These are phyloP conservation scores for Hypena proboscidalis DNA, from an alignment of 2,888 invertebrate species.

Conservation along the genomic window DNA sequence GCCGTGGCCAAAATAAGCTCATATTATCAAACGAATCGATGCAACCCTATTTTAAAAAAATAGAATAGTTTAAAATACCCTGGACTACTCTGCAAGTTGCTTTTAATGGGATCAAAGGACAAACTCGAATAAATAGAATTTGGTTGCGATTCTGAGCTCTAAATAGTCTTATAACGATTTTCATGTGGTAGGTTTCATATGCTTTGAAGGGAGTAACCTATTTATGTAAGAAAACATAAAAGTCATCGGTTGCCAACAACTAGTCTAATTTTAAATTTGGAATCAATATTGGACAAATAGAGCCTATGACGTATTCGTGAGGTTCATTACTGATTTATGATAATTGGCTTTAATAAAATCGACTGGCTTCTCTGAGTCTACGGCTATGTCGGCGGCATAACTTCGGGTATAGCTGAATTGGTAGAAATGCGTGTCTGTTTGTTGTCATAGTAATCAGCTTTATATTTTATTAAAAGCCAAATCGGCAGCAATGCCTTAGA, in stretches of 20 bases:
- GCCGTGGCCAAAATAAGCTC: slow-evolving; percentile 47
- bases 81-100: slow-evolving; percentile 7
- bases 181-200: background rate
- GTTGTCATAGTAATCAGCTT: background rate
- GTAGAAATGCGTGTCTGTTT: slow-evolving; percentile 2
- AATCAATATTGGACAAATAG: slow-evolving; percentile 49
- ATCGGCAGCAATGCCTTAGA: background rate
- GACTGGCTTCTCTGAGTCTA: slow-evolving; percentile 35
- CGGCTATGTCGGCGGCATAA: slow-evolving; percentile 14
- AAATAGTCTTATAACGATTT: slow-evolving; percentile 7
- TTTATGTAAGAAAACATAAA: slow-evolving; percentile 4
- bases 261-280: slow-evolving; percentile 45
- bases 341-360: slow-evolving; percentile 56
- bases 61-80: slow-evolving; percentile 32
- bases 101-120: slow-evolving; percentile 19
- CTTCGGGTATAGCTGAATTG: slow-evolving; percentile 12
- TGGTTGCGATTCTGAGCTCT: slow-evolving; percentile 2
- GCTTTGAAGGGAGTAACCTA: background rate
- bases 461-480: slow-evolving; percentile 1
- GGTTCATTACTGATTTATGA: slow-evolving; percentile 59
- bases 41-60: slow-evolving; percentile 25
- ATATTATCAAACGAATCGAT: slow-evolving; percentile 46
- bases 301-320: slow-evolving; percentile 48
- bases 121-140: slow-evolving; percentile 10
- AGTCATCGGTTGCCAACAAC: slow-evolving; percentile 28